A percentile compares a stretch with the other conserved stretches of the same genome.
phyloP scores from a whole-genome alignment of 2,113 vertebrate genomes.

The Zapornia atra region DNA sequence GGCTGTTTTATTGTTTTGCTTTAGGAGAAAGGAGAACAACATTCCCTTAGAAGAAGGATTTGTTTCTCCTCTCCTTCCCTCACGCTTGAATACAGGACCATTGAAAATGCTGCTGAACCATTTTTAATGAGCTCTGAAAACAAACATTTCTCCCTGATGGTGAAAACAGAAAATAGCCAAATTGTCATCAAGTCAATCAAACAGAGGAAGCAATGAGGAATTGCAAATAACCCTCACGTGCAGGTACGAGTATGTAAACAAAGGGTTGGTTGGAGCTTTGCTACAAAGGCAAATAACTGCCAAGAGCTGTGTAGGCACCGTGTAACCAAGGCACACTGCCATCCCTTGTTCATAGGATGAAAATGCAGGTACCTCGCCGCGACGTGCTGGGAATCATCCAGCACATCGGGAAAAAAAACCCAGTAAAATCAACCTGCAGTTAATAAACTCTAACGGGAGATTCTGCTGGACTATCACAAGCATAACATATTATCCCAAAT shows the following conservation, averaged over 20 bases:
- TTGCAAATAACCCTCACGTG: not conserved
- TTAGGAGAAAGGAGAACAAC: not conserved
- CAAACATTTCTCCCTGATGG: not conserved
- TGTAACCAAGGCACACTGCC: conserved; percentile 15
- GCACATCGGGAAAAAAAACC: not conserved
- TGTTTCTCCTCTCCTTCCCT: not conserved
- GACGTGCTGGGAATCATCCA: not conserved
- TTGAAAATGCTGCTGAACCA: not conserved
- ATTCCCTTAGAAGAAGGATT: not conserved
- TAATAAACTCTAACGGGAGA: not conserved
- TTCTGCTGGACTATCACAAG: not conserved
- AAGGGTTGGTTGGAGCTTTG: not conserved
- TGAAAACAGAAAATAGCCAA: not conserved
- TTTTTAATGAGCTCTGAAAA: not conserved
- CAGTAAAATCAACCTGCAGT: not conserved
- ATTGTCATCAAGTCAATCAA: not conserved
- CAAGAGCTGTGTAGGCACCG: accelerated
- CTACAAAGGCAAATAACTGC: not conserved
- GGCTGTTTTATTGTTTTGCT: not conserved
- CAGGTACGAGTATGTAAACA: not conserved
- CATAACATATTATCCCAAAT: not conserved
- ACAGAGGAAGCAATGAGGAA: not conserved
- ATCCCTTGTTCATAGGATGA: conserved; percentile 31
- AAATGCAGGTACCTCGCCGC: not conserved
- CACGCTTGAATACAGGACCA: not conserved